Conservation (phyloP, 1,140 invertebrate genomes). For the Lucilia sericata region DNA sequence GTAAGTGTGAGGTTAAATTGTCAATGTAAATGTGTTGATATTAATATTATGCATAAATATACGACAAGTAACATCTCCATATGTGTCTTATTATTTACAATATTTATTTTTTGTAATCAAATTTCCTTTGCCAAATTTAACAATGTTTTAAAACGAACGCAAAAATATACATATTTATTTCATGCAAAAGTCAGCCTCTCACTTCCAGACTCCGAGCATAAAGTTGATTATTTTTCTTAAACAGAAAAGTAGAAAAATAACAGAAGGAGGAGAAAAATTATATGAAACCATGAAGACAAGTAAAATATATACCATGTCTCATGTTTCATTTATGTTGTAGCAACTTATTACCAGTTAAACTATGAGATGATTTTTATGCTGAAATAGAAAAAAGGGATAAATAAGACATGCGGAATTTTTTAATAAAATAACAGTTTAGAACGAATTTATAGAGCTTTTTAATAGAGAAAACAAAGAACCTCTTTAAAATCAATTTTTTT, state of each 20-base stretch:
- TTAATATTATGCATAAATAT: no score
- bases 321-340: not conserved
- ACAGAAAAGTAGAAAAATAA: not conserved
- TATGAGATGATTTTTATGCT: not conserved
- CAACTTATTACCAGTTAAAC: conserved; percentile 16
- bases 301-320: not conserved
- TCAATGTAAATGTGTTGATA: no score
- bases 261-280: not conserved
- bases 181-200: no score
- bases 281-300: not conserved
- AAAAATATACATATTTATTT: no score
- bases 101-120: not conserved
- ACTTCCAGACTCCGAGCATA: not conserved
- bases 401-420: not conserved
- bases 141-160: not conserved
- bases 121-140: not conserved
- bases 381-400: not conserved
- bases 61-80: not conserved
- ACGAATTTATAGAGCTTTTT: not conserved
- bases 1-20: no score
- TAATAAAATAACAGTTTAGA: not conserved
- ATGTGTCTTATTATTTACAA: not conserved
- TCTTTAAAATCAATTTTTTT: no score
- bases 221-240: not conserved
- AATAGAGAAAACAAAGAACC: no score